phyloP scores from a whole-genome alignment of 2,113 vertebrate species.

The Collichthys lucidus region DNA sequence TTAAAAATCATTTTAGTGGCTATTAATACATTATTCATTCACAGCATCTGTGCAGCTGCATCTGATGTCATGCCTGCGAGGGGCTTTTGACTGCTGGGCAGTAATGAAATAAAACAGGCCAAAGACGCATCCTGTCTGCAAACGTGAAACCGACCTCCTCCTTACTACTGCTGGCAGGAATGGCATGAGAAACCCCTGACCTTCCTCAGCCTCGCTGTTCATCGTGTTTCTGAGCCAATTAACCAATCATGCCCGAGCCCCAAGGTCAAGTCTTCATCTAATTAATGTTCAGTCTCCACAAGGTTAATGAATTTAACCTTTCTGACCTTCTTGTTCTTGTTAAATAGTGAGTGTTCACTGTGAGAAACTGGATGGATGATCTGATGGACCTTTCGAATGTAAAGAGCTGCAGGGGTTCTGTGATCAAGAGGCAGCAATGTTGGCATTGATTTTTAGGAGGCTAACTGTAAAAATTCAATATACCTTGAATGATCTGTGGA shows the following conservation, averaged over 20 bases:
- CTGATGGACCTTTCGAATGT: no score
- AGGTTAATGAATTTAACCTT: constrained; percentile 61
- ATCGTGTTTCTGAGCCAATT: constrained; percentile 61
- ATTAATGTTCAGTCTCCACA: constrained; percentile 42
- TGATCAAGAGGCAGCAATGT: not conserved
- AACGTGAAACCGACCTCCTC: constrained; percentile 39
- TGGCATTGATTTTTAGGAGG: not conserved
- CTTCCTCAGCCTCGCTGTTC: constrained; percentile 49
- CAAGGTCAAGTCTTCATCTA: constrained; percentile 70
- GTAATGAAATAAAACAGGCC: constrained; percentile 64
- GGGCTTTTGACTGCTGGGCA: constrained; percentile 37
- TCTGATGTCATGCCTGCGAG: constrained; percentile 29
- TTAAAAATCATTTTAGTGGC: not conserved
- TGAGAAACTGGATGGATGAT: not conserved
- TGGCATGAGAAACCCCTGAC: constrained; percentile 73
- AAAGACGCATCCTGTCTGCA: constrained; percentile 63
- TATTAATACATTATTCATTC: not conserved
- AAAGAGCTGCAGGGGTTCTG: not conserved
- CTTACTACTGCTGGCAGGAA: constrained; percentile 39
- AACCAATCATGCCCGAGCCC: constrained; percentile 57
- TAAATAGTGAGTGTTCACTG: not conserved
- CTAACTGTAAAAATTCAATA: not conserved
- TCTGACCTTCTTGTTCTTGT: constrained; percentile 33
- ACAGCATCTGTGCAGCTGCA: constrained; percentile 36
- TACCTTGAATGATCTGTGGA: not conserved